Base-by-base conservation (phyloP, 2,797 vertebrate species). In the Danio choprae region DNA sequence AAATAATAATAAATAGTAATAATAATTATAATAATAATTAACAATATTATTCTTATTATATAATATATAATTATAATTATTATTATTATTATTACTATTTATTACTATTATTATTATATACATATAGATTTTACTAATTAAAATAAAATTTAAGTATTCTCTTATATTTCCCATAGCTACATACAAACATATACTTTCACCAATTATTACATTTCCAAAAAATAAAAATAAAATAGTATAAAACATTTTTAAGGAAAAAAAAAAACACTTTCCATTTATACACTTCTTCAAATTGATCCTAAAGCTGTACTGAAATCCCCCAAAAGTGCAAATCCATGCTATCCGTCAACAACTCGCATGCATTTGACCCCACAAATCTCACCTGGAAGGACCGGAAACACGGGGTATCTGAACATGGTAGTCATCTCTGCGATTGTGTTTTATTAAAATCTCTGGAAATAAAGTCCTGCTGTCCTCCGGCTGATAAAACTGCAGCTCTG, bases 361-460 rank as follows among this genome's bases (percentile, higher is more conserved):
- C 22, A 56, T 50, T 60, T 4, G 29, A 20, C 0, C 48, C 20
- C 5, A 50, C 36, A 1, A 36, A 81, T 90, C 93, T 94, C 89
- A 95, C 93, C 93, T 91, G 90, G 89, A 81, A 93, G 86, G 89
- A 91, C 89, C 72, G 93, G 92, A 86, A 94, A 93, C 69, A 93
- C 89, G 0, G 90, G 84, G 84, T 90, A 94, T 87, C 92, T 89
- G 83, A 94, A 91, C 89, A 93, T 88, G 16, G 91, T 91, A 38
- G 91, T 71, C 93, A 95, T 94, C 82, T 79, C 73, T 84, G 81
- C 64, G 86, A 16, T 84, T 87, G 46, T 53, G 15, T 2, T 6
- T 41, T 12, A 22, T 13, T 60, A 40, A 74, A 76, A 63, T 44
- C 36, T 69, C 63, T 62, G 48, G 40, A 73, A 43, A 58, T 22